Conservation (phyloP, 2,113 vertebrate genomes). For the Engraulis encrasicolus region DNA sequence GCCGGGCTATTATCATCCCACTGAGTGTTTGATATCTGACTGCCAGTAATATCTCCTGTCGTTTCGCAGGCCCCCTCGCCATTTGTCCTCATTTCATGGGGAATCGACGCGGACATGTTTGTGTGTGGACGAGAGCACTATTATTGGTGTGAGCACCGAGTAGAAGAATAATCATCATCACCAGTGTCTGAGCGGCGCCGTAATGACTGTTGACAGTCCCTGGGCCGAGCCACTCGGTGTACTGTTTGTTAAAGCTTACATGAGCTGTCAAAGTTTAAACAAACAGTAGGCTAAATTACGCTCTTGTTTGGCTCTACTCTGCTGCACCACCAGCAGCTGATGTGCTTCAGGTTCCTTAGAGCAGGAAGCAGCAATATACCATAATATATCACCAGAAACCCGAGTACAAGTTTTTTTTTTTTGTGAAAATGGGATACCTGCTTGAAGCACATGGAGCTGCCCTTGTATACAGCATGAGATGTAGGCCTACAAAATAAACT, state of each 20-base stretch:
- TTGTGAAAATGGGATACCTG: neutral
- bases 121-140: neutral
- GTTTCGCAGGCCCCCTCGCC: neutral
- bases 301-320: neutral
- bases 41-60: neutral
- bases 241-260: neutral
- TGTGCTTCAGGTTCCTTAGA: neutral
- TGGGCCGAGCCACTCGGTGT: neutral
- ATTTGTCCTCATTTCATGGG: conserved; percentile 10
- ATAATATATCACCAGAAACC: neutral
- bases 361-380: neutral
- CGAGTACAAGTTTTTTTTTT: neutral
- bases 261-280: neutral
- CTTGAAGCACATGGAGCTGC: too few species aligned
- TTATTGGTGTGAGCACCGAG: neutral
- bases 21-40: neutral
- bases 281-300: neutral
- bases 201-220: neutral
- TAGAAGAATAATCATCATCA: neutral
- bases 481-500: too few species aligned
- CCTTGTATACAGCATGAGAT: too few species aligned
- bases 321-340: neutral
- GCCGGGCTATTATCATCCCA: neutral
- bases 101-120: neutral
- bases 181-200: neutral